Conservation (phyloP, 2,888 invertebrate genomes). For the Resseliella maxima region DNA sequence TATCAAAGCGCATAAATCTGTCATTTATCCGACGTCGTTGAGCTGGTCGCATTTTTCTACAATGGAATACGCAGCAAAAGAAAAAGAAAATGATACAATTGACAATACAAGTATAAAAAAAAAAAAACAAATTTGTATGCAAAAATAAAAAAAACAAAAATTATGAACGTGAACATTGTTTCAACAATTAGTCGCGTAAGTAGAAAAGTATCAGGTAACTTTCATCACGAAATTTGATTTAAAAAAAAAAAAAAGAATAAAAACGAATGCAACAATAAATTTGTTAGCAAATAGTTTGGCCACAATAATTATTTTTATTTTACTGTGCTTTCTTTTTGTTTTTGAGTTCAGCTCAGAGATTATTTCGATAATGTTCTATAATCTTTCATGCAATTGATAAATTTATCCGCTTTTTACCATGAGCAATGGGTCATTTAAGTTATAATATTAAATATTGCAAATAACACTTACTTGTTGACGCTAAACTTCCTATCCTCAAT, state of each 20-base stretch:
- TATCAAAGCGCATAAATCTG: slow-evolving; percentile 54
- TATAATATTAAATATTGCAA: neutral
- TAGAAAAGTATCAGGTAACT: neutral
- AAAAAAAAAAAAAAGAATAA: neutral
- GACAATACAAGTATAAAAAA: neutral
- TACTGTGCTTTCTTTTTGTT: neutral
- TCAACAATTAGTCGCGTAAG: neutral
- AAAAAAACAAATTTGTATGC: neutral
- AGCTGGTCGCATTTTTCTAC: slow-evolving; percentile 31
- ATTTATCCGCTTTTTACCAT: no score
- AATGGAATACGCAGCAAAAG: no score
- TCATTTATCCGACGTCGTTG: slow-evolving; percentile 43
- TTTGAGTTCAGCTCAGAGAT: neutral
- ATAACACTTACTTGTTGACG: slow-evolving; percentile 16
- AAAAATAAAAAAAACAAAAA: neutral
- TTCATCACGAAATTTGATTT: neutral
- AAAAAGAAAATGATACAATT: slow-evolving; percentile 5
- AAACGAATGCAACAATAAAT: neutral
- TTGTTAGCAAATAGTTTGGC: neutral
- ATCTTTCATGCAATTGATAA: no score
- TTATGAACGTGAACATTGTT: neutral
- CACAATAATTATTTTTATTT: neutral
- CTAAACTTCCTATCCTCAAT: slow-evolving; percentile 42
- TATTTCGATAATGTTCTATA: neutral
- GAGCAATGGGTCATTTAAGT: neutral